Percentiles rank a stretch among this genome's conserved stretches.
Conservation (phyloP, 2,888 invertebrate species). For the Lacanobia wlatinum region DNA sequence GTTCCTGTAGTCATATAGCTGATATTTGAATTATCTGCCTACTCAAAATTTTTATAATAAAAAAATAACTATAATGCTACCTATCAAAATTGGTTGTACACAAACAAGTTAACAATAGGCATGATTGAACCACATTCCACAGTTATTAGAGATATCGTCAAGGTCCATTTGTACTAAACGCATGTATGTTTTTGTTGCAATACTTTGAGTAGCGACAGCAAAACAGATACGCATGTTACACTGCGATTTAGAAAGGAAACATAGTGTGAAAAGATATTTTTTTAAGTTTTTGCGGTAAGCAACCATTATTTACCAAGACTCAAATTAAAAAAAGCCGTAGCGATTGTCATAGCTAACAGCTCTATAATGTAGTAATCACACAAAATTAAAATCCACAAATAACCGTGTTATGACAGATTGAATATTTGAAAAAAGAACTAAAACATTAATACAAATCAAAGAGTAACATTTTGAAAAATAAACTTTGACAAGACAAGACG, state of each 20-base stretch:
- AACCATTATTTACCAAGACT: constrained; percentile 31
- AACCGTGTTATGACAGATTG: constrained; percentile 44
- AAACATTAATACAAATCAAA: constrained; percentile 34
- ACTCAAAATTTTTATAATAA: not conserved
- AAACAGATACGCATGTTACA: constrained; percentile 2
- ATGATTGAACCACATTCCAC: constrained; percentile 57
- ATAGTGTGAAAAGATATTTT: constrained; percentile 8
- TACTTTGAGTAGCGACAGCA: constrained; percentile 42
- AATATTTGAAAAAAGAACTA: constrained; percentile 28
- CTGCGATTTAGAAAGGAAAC: constrained; percentile 23
- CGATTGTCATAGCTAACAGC: constrained; percentile 4
- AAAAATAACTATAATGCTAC: not conserved
- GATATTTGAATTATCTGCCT: not conserved
- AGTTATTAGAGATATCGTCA: constrained; percentile 50
- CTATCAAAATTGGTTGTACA: constrained; percentile 16
- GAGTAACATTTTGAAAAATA: constrained; percentile 33
- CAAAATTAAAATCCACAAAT: constrained; percentile 30
- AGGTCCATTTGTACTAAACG: constrained; percentile 43
- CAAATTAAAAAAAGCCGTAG: constrained; percentile 17
- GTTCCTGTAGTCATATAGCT: too few species aligned
- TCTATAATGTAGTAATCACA: constrained; percentile 15
- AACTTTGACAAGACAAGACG: constrained; percentile 40
- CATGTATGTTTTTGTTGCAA: constrained; percentile 60
- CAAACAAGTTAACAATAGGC: constrained; percentile 52
- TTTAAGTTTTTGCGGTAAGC: constrained; percentile 27